Base-by-base conservation (phyloP, 2,113 vertebrate species). In the Struthidea cinerea region DNA sequence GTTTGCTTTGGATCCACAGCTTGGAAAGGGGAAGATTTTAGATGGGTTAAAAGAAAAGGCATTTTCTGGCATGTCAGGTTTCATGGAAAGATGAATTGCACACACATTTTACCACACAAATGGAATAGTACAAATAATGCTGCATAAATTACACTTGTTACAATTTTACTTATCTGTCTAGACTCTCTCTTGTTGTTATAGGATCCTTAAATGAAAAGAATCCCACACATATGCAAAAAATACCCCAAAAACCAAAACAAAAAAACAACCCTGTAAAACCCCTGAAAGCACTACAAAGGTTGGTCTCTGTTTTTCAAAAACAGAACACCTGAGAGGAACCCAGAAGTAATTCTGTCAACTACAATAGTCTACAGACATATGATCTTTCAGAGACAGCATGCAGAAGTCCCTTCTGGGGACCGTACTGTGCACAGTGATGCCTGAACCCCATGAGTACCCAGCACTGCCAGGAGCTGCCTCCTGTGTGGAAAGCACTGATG, bases 381-480 rank as follows among this genome's bases (percentile, higher is more conserved):
- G 0, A 24, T 67, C 21, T 61, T 67, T 28, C 73, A 71, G 42
- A 32, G 3, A 24, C 0, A 3, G 8, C 17, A 59, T 9, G 27
- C 27, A 52, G 9, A 39, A 67, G 19, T 16, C 32, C 13, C 6
- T 52, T 61, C 17, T 24, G 32, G n/a, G n/a, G 37, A 68, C 57
- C 9, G 7, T 7, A 7, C 8, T 12, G 14, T 4, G 1, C 3
- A 15, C 1, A 4, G 35, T 10, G 42, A 69, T 12, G 24, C 21
- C 21, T 7, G 3, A 63, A 49, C 13, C 16, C 26, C 26, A 2
- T 1, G 0, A 70, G 18, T 11, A 47, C 1, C 9, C 4, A 16
- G 46, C 46, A 9, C 3, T 60, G 35, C 8, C 11, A 17, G 44
- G 50, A 30, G 39, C 32, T 64, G 42, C 15, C 11, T 47, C 6